Evolutionary conservation across 1,140 invertebrate species (phyloP), one percentile per base, ranked within the genome.

Genomic region (Dreissena polymorpha): DNA sequence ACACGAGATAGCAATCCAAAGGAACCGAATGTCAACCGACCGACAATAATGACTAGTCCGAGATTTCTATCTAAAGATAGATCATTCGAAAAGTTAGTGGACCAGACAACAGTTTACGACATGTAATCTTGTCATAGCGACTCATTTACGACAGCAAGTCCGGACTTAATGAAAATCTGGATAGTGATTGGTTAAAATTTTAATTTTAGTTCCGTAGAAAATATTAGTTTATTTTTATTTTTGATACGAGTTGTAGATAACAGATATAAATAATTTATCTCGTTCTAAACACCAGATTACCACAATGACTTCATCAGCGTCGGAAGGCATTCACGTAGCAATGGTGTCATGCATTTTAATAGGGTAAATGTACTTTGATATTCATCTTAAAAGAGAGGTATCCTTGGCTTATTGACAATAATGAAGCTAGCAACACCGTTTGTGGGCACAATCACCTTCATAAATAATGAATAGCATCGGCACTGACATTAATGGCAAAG

Each of bases 91-190:
- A 65, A 76, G 64, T 76, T 50, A 39, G 65, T 76, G 65, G 74
- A 51, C 57, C 74, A 64, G 67, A 67, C 65, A 76, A 63, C 67
- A 76, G 74, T 76, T 76, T 76, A 51, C 74, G 74, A 76, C 74
- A 76, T 51, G 74, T 76, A 76, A 65, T 21, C 29, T 67, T 63
- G 74, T 76, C 63, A 67, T 64, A 76, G 49, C 49, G 74, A 76
- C 74, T 76, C 63, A 65, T 76, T 76, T 76, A 65, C 74, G 74
- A 51, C 16, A 50, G 25, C 74, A 67, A 51, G 39, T 65, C 55
- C 74, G 53, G 63, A 76, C 60, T 64, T 49, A 76, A 51, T 76
- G 74, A 76, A 57, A 76, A 76, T 76, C 74, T 13, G 6, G 51
- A 64, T 76, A 63, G 65, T 76, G 74, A 76, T 67, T 76, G 74